Evolutionary conservation across 2,888 invertebrate genomes (phyloP).

Genomic region (Trichogramma evanescens): DNA sequence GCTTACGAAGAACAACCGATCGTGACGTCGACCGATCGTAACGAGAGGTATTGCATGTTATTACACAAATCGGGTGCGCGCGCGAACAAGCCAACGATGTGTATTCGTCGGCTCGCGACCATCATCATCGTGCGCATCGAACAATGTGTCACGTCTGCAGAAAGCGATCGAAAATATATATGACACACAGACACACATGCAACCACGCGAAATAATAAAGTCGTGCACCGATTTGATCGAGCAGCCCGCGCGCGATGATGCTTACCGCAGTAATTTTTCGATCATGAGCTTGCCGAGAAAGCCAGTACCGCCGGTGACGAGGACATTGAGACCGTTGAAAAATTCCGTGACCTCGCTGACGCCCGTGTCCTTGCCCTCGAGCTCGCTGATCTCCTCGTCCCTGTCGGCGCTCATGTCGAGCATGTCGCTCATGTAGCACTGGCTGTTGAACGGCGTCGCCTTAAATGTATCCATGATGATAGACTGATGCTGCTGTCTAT

Average conservation of each 20-base stretch:
- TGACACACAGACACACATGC: too few species aligned
- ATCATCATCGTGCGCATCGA: background rate
- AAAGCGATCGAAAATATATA: background rate
- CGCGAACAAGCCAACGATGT: too few species aligned
- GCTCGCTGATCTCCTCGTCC: background rate
- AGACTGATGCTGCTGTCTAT: background rate
- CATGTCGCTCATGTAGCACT: slow-evolving; percentile 3
- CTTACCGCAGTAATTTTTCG: slow-evolving; percentile 44
- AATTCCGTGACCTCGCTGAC: slow-evolving; percentile 35
- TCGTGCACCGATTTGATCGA: background rate
- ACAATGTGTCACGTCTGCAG: slow-evolving; percentile 9
- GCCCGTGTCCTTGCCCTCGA: background rate
- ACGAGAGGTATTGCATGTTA: too few species aligned
- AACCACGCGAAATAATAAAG: too few species aligned
- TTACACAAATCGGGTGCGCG: too few species aligned
- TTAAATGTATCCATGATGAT: background rate
- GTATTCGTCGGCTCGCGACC: too few species aligned
- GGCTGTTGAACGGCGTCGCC: background rate
- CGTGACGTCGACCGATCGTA: too few species aligned
- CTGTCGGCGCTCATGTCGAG: slow-evolving; percentile 10
- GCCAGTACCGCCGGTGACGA: slow-evolving; percentile 44
- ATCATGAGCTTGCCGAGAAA: slow-evolving; percentile 41
- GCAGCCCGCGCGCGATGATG: background rate
- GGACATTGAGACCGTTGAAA: slow-evolving; percentile 34
- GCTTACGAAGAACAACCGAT: too few species aligned